These are phyloP conservation scores for Drosophila neutralis DNA, from an alignment of 2,888 invertebrate species.

Conservation along the genomic window DNA sequence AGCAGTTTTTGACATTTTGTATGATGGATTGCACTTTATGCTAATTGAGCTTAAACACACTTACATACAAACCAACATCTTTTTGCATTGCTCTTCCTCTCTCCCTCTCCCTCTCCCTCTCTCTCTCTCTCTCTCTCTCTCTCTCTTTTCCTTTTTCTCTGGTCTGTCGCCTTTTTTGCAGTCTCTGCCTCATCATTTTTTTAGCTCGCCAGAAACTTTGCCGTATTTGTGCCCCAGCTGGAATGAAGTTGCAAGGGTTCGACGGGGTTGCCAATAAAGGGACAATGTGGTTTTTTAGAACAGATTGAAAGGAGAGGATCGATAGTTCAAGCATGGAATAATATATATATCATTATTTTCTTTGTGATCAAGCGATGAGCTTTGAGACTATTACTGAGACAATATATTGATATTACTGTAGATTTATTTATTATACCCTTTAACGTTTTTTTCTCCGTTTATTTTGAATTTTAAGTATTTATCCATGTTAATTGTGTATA, in stretches of 20 bases:
- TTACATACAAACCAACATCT: slow-evolving; percentile 44
- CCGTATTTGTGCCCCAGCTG: slow-evolving; percentile 51
- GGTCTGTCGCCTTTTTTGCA: slow-evolving; percentile 35
- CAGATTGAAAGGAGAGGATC: neutral
- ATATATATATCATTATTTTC: neutral
- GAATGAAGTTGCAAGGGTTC: slow-evolving; percentile 23
- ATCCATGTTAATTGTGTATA: neutral
- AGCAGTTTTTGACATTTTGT: slow-evolving; percentile 84
- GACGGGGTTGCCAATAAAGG: slow-evolving; percentile 31
- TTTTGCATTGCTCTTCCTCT: slow-evolving; percentile 15
- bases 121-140: too few species aligned
- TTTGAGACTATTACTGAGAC: neutral
- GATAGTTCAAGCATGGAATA: neutral
- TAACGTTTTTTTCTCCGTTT: rapidly evolving
- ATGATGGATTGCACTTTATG: slow-evolving; percentile 84
- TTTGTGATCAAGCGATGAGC: neutral
- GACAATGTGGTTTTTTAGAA: slow-evolving; percentile 28
- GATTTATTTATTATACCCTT: neutral
- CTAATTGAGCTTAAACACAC: slow-evolving; percentile 77
- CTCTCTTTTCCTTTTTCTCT: neutral
- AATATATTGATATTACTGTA: neutral
- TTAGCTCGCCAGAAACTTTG: slow-evolving; percentile 44
- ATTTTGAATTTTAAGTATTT: neutral
- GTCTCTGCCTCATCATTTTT: slow-evolving; percentile 16
- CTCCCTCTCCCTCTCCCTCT: neutral